phyloP scores from a whole-genome alignment of 2,797 vertebrate genomes.

The Urophycis tenuis region DNA sequence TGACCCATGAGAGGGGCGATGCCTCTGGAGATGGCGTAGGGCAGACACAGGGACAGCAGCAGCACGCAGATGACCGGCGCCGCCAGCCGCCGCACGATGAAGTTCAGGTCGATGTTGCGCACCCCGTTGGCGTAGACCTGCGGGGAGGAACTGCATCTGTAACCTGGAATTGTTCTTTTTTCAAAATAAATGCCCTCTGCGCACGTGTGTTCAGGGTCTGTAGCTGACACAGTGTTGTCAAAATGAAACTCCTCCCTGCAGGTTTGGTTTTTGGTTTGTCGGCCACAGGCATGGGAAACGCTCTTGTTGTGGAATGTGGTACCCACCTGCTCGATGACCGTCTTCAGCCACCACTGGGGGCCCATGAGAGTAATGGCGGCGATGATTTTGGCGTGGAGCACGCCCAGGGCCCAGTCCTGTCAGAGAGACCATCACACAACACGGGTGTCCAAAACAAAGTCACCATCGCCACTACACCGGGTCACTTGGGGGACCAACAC shows the following conservation, averaged over 20 bases:
- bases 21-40: constrained; percentile 84
- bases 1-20: constrained; percentile 80
- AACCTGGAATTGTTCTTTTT: too few species aligned
- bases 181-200: too few species aligned
- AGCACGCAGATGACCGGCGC: constrained; percentile 88
- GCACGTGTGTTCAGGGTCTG: too few species aligned
- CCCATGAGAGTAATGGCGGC: constrained; percentile 96
- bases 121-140: constrained; percentile 97
- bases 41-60: constrained; percentile 86
- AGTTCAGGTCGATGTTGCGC: constrained; percentile 93
- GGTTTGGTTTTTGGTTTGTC: too few species aligned
- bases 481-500: too few species aligned
- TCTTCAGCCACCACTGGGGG: constrained; percentile 98
- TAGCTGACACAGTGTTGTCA: not conserved
- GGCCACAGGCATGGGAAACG: not conserved
- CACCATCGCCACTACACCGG: not conserved
- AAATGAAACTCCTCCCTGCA: too few species aligned
- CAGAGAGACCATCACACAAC: constrained; percentile 20
- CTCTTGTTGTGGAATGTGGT: not conserved
- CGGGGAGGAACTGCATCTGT: constrained; percentile 9
- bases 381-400: constrained; percentile 97
- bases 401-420: constrained; percentile 96
- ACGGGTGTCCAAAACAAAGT: not conserved
- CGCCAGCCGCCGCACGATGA: constrained; percentile 86
- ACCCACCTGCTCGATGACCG: constrained; percentile 93